These are phyloP conservation scores for Alcis repandata DNA, from an alignment of 2,888 invertebrate genomes.

Conservation along the genomic window DNA sequence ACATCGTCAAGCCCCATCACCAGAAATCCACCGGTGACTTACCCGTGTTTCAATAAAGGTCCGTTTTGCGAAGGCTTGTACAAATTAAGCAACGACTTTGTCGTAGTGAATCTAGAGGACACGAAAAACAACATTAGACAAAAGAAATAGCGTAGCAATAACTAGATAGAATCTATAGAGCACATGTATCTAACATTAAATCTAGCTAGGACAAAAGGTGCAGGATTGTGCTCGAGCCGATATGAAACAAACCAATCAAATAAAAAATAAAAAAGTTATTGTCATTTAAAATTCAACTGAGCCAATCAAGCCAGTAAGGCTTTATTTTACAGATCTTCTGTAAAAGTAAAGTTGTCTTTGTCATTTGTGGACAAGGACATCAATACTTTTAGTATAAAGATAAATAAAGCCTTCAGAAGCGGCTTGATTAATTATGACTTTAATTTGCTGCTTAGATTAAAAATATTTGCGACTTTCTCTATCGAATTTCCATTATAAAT, in stretches of 20 bases:
- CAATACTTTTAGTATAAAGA: too few relatives aligned
- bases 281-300: too few relatives aligned
- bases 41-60: slow-evolving; percentile 90
- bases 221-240: background rate
- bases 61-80: slow-evolving; percentile 88
- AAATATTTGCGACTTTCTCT: too few relatives aligned
- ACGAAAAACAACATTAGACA: slow-evolving; percentile 60
- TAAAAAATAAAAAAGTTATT: too few relatives aligned
- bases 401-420: background rate
- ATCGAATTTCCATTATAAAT: too few relatives aligned
- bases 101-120: slow-evolving; percentile 89
- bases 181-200: slow-evolving; percentile 20
- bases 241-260: too few relatives aligned
- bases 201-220: slow-evolving; percentile 3
- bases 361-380: too few relatives aligned
- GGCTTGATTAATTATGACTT: background rate
- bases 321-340: too few relatives aligned
- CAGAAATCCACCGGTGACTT: slow-evolving; percentile 71
- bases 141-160: slow-evolving; percentile 52
- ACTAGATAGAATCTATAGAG: slow-evolving; percentile 34
- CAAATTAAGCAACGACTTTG: slow-evolving; percentile 90
- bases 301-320: too few relatives aligned
- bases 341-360: too few relatives aligned
- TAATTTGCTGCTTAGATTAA: too few relatives aligned
- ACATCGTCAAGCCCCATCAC: slow-evolving; percentile 41